Base-by-base conservation (phyloP, 2,888 invertebrate genomes). In the Ypsolopha scabrella region DNA sequence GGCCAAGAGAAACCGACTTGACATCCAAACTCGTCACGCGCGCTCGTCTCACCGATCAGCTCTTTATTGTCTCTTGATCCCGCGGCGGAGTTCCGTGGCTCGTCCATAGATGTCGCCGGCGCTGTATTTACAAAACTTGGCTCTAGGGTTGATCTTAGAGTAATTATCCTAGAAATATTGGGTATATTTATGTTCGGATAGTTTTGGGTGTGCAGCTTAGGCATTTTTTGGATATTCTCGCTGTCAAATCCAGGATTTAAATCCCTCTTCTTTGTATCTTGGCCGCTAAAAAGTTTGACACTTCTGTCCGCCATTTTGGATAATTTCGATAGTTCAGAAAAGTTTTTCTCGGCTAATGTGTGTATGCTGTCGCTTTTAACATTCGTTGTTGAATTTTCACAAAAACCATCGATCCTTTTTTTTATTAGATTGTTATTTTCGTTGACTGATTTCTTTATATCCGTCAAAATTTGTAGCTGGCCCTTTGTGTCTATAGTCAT, bases 291-390 rank as follows among this genome's bases (percentile, higher is more conserved):
- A 41, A 81, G 63, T 58, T 85, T 82, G 1, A 87, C 75, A 55
- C 87, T 83, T 49, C 67, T 66, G 52, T 85, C 83, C 0, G 87
- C 87, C 75, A 87, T 81, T 53, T 79, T 76, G n/a, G 87, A 87
- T 7, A 87, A 60, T 37, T 81, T 67, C 53, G 75, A 76, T 1
- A 87, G 62, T 56, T 87, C 86, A 1, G 80, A 75, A 55, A 87
- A 82, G 59, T 86, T 87, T 57, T 81, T 86, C 51, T 86, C 83
- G 0, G 87, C 82, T 41, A 87, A 59, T 1, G 68, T 62, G 55
- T 72, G 68, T 38, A 87, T 86, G 58, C 72, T 75, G 36, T 74
- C 73, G 50, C 50, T 52, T 39, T 51, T 49, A 11, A 41, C 47
- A 35, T 46, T 41, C 13, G 43, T 34, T 14, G 36, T 51, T 11